Evolutionary conservation across 2,888 invertebrate genomes (phyloP).

Genomic region (Noctua janthe): DNA sequence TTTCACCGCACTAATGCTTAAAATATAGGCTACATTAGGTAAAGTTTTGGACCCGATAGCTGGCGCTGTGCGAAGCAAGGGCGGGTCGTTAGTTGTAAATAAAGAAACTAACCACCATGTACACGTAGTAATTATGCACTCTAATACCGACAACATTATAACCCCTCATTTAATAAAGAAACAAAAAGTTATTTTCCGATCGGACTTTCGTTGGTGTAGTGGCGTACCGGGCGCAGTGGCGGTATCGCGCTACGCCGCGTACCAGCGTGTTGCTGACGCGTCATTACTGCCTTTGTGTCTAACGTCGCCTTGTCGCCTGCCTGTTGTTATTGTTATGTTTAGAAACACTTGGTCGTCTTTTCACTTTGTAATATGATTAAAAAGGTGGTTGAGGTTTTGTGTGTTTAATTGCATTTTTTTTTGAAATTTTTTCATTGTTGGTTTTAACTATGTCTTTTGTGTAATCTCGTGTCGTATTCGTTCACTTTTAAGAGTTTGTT

Average conservation of each 20-base stretch:
- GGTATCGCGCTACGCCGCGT: conserved; percentile 42
- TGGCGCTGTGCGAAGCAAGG: too few relatives aligned
- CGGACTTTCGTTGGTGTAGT: conserved; percentile 19
- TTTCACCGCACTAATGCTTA: too few relatives aligned
- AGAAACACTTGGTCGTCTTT: conserved; percentile 45
- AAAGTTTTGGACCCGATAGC: too few relatives aligned
- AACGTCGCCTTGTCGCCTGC: conserved; percentile 42
- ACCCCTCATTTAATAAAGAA: conserved; percentile 19
- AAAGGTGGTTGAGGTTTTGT: conserved; percentile 22
- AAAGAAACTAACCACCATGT: neutral
- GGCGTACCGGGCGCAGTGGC: conserved; percentile 22
- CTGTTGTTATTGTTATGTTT: conserved; percentile 46
- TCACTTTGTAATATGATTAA: conserved; percentile 48
- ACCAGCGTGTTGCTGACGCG: conserved; percentile 61
- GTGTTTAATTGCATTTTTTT: conserved; percentile 22
- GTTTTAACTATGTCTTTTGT: neutral
- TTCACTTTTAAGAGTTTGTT: neutral
- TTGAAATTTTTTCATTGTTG: neutral
- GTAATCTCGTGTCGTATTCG: neutral
- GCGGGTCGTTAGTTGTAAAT: neutral
- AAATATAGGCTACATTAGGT: too few relatives aligned
- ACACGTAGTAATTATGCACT: neutral
- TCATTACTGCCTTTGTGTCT: conserved; percentile 65
- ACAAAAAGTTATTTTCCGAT: conserved; percentile 23
- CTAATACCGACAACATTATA: neutral